Evolutionary conservation across 1,140 invertebrate species (phyloP).

Genomic region (Lucilia cuprina): DNA sequence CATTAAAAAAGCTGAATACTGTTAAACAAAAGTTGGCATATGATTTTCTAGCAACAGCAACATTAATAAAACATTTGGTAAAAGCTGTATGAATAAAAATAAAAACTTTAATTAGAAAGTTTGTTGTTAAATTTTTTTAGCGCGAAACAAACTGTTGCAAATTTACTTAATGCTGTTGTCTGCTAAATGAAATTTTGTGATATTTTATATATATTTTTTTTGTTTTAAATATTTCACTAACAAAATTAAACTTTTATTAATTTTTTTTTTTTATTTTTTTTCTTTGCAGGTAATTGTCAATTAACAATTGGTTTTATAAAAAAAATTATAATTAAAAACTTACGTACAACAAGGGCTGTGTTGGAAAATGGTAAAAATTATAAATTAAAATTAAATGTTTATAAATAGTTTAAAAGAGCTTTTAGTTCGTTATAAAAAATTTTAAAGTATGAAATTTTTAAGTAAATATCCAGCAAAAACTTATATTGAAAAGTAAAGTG

Average conservation of each 20-base stretch:
- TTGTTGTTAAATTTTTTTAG: constrained; percentile 9
- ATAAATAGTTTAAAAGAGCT: too few relatives aligned
- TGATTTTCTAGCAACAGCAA: neutral
- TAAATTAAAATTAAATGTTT: too few relatives aligned
- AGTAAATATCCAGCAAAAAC: too few relatives aligned
- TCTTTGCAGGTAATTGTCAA: neutral
- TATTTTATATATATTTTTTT: neutral
- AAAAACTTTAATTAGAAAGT: constrained; percentile 30
- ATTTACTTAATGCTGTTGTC: neutral
- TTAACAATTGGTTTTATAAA: neutral
- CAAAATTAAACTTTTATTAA: too few relatives aligned
- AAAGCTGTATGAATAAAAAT: too few relatives aligned
- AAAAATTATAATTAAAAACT: neutral
- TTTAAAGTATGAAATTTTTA: too few relatives aligned
- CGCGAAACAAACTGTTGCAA: neutral
- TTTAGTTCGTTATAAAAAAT: too few relatives aligned
- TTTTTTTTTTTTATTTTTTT: neutral
- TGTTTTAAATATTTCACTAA: neutral
- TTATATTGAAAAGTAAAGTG: too few relatives aligned
- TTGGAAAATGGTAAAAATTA: neutral
- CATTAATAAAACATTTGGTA: neutral
- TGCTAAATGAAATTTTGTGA: neutral
- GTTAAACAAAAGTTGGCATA: neutral
- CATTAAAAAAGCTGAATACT: neutral
- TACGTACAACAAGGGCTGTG: too few relatives aligned